phyloP scores from a whole-genome alignment of 2,113 vertebrate genomes.

The Empidonax alnorum region DNA sequence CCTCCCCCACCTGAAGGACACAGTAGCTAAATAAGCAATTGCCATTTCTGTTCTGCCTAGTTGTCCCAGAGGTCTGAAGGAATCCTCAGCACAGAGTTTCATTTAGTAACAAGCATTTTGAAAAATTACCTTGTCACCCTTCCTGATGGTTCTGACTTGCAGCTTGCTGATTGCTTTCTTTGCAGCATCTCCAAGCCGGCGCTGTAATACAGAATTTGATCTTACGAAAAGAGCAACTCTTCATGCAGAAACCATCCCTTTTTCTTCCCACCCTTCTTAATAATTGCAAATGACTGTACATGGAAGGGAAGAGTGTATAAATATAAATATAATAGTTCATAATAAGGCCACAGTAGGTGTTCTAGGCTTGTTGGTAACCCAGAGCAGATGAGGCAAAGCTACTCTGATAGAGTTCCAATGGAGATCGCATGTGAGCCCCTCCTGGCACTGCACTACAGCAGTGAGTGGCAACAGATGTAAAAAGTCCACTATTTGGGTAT shows the following conservation, averaged over 20 bases:
- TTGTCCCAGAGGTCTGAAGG: not conserved
- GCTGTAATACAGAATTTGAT: slow-evolving; percentile 79
- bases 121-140: slow-evolving; percentile 92
- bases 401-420: not conserved
- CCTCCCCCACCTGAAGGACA: not conserved
- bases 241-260: not conserved
- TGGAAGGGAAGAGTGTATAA: not conserved
- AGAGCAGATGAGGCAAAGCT: not conserved
- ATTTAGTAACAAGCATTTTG: slow-evolving; percentile 1
- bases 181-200: slow-evolving; percentile 94
- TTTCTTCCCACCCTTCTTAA: not conserved
- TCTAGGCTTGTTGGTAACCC: not conserved
- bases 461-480: not conserved
- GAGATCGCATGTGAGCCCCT: not conserved
- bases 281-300: not conserved
- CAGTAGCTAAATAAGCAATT: not conserved
- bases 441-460: not conserved
- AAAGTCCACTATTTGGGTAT: not conserved
- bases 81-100: not conserved
- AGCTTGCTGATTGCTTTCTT: slow-evolving; percentile 98
- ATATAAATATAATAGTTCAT: not conserved
- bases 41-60: not conserved
- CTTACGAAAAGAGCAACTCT: slow-evolving; percentile 34
- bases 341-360: not conserved
- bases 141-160: slow-evolving; percentile 93